phyloP scores from a whole-genome alignment of 2,888 invertebrate genomes.

The Apeira syringaria region DNA sequence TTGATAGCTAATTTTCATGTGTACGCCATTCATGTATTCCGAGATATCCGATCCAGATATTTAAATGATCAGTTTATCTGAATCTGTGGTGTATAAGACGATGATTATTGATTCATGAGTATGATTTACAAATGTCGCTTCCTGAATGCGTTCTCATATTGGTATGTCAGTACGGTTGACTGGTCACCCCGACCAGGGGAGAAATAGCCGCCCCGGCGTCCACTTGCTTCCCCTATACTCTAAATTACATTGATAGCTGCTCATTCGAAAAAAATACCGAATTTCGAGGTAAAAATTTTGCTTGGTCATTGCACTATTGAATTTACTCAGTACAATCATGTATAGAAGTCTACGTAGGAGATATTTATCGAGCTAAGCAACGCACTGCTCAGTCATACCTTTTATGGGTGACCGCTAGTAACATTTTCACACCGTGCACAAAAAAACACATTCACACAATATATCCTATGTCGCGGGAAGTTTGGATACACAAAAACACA shows the following conservation, averaged over 20 bases:
- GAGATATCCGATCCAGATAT: conserved; percentile 65
- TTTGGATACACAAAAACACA: too few species aligned
- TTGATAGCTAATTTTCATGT: conserved; percentile 46
- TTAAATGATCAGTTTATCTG: conserved; percentile 43
- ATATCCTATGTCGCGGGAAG: too few species aligned
- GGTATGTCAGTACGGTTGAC: conserved; percentile 50
- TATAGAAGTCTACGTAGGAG: too few species aligned
- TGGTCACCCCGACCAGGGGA: conserved; percentile 42
- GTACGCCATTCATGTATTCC: conserved; percentile 34
- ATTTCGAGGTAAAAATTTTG: conserved; percentile 18
- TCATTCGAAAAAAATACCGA: conserved; percentile 28
- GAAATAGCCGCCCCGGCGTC: conserved; percentile 43
- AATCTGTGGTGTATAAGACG: conserved; percentile 27
- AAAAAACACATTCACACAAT: too few species aligned
- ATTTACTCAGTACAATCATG: too few species aligned
- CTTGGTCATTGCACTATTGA: conserved; percentile 25
- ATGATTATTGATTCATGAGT: conserved; percentile 31
- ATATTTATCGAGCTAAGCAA: too few species aligned
- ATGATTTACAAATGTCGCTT: conserved; percentile 31
- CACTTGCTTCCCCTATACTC: conserved; percentile 38
- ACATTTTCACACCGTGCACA: too few species aligned
- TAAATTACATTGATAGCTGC: conserved; percentile 44
- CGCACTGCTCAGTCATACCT: too few species aligned
- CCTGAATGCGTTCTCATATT: conserved; percentile 25
- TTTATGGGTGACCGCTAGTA: too few species aligned